A percentile compares a stretch with the other conserved stretches of the same genome.
These are phyloP conservation scores for Cyphomyrmex costatus DNA, from an alignment of 1,140 invertebrate genomes.

Conservation along the genomic window DNA sequence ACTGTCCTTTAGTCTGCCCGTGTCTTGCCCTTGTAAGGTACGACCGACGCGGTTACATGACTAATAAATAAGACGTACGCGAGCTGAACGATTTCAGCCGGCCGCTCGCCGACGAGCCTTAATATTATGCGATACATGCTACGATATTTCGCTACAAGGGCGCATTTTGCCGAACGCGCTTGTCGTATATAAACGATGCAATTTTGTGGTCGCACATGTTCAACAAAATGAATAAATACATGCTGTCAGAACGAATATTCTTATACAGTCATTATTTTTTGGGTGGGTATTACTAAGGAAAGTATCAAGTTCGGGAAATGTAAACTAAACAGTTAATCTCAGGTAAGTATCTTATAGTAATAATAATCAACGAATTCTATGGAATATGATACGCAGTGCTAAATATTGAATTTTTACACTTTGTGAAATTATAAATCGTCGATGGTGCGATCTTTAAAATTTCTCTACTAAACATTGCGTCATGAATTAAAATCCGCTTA, in stretches of 20 bases:
- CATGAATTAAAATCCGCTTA: conserved; percentile 1
- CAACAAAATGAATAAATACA: conserved; percentile 57
- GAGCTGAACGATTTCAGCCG: conserved; percentile 79
- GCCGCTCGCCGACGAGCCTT: conserved; percentile 73
- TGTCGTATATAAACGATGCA: conserved; percentile 64
- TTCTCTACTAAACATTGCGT: neutral
- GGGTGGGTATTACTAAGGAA: neutral
- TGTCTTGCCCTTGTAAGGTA: conserved; percentile 72
- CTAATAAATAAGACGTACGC: conserved; percentile 82
- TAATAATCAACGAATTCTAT: conserved; percentile 32
- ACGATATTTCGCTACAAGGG: conserved; percentile 66
- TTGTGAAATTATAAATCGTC: conserved; percentile 21
- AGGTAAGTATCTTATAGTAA: neutral
- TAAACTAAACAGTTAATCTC: neutral
- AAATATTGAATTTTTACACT: conserved; percentile 2
- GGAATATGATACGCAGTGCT: neutral
- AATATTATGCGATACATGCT: conserved; percentile 67
- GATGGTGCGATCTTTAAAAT: neutral
- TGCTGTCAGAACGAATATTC: conserved; percentile 16
- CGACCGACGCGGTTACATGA: conserved; percentile 71
- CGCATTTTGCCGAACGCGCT: conserved; percentile 40
- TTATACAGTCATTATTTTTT: conserved; percentile 12
- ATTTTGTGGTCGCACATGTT: conserved; percentile 57
- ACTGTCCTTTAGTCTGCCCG: conserved; percentile 63
- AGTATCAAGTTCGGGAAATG: neutral